Base-by-base conservation (phyloP, 2,113 vertebrate genomes). In the Lagopus leucura region DNA sequence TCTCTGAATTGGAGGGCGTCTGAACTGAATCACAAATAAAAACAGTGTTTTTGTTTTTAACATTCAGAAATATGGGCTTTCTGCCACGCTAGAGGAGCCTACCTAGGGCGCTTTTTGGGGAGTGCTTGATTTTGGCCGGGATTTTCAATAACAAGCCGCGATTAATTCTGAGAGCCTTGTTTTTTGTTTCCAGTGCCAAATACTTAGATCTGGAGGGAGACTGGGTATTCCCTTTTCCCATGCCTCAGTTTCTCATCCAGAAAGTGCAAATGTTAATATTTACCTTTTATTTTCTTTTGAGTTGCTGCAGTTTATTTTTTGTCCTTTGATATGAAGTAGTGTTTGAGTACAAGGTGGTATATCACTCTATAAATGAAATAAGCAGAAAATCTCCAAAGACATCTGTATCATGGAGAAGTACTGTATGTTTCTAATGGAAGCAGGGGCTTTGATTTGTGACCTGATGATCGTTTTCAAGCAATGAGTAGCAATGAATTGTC, bases 161-260 rank as follows among this genome's bases (percentile, higher is more conserved):
- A 0, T 76, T 70, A 72, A 0, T 79, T 70, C 50, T 76, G 28
- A 65, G 34, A 5, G 25, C 13, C 32, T 81, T 74, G 38, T 27
- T 55, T 81, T 67, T 24, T 47, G 12, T 83, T 94, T 25, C 25
- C 28, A 48, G 18, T 21, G 25, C 30, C 34, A 75, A 43, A 43
- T 57, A 54, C 0, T 0, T 38, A 63, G 24, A 58, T 82, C 65
- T 85, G 45, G 32, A 10, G 1, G 13, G n/a, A 61, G 13, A 17
- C 5, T 85, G 58, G n/a, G 6, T n/a, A 45, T 88, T 82, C 13
- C 13, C 14, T 90, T 88, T 89, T 10, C 30, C 48, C 34, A 18
- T 66, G 24, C 19, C 11, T 92, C 40, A 40, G 15, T 89, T 90
- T 92, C 70, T 84, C 17, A 19, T 42, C 11, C 73, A 18, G 66